Conservation (phyloP, 2,888 invertebrate species). For the Cosmorhoe ocellata region DNA sequence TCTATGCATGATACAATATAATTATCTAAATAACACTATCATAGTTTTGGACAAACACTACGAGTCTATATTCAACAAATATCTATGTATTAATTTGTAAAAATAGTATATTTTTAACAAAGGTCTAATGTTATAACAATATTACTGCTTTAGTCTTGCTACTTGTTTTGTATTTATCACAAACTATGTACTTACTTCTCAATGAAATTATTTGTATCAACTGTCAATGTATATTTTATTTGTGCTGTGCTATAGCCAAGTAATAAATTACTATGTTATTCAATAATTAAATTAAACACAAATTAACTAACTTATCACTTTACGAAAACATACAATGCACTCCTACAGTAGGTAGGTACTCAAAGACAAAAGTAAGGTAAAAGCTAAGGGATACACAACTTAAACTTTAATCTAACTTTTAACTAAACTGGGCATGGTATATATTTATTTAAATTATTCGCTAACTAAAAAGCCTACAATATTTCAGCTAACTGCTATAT, state of each 20-base stretch:
- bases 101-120: constrained; percentile 49
- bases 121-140: constrained; percentile 40
- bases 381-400: constrained; percentile 4
- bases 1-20: constrained; percentile 25
- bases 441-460: too few species aligned
- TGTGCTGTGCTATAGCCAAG: constrained; percentile 32
- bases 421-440: constrained; percentile 18
- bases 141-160: constrained; percentile 30
- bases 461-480: too few species aligned
- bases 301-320: constrained; percentile 23
- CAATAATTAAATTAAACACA: constrained; percentile 17
- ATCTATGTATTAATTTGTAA: constrained; percentile 42
- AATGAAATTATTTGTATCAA: constrained; percentile 29
- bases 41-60: constrained; percentile 43
- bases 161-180: constrained; percentile 27
- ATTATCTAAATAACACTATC: constrained; percentile 39
- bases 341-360: not conserved
- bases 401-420: constrained; percentile 6
- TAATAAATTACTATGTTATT: constrained; percentile 12
- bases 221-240: constrained; percentile 29
- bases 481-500: too few species aligned
- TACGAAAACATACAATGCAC: constrained; percentile 23
- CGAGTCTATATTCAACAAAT: constrained; percentile 43
- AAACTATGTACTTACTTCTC: constrained; percentile 24
- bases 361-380: not conserved